These are phyloP conservation scores for Lithobates sylvaticus DNA, from an alignment of 2,797 vertebrate species.

Conservation along the genomic window DNA sequence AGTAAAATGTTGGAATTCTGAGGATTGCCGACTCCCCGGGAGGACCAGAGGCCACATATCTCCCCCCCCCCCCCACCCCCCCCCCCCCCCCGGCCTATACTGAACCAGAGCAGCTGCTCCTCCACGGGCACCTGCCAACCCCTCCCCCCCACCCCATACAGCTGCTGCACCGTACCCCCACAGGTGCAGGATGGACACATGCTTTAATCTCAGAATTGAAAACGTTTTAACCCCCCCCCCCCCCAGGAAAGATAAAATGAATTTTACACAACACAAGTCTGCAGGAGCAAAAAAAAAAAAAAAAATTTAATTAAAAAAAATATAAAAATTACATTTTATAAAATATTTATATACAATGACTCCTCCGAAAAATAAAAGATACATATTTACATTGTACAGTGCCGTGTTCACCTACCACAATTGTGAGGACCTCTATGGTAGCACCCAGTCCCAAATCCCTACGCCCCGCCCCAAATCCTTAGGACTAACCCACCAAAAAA, in stretches of 20 bases:
- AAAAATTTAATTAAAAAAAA: conserved; percentile 48
- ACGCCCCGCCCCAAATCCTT: too few relatives aligned
- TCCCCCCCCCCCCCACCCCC: background rate
- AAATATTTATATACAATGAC: conserved; percentile 18
- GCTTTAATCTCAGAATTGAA: background rate
- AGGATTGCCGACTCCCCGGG: conserved; percentile 25
- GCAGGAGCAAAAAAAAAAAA: conserved; percentile 37
- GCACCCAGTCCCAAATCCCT: too few relatives aligned
- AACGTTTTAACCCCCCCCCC: background rate
- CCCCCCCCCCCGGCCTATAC: too few relatives aligned
- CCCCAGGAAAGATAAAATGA: background rate
- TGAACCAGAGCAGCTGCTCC: conserved; percentile 23
- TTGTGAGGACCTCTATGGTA: too few relatives aligned
- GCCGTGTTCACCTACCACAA: background rate
- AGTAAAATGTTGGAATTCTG: conserved; percentile 56
- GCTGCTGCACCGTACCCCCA: conserved; percentile 44
- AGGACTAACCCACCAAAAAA: too few relatives aligned
- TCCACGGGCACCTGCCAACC: conserved; percentile 53
- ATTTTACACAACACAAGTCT: background rate
- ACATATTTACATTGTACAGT: background rate
- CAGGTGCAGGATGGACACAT: conserved; percentile 41
- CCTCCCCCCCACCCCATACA: conserved; percentile 40
- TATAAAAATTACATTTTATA: conserved; percentile 19
- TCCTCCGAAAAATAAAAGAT: background rate
- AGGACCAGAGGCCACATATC: background rate